A percentile compares a stretch with the other conserved stretches of the same genome.
phyloP scores from a whole-genome alignment of 2,797 vertebrate genomes.

The Oryzias dopingdopingensis region DNA sequence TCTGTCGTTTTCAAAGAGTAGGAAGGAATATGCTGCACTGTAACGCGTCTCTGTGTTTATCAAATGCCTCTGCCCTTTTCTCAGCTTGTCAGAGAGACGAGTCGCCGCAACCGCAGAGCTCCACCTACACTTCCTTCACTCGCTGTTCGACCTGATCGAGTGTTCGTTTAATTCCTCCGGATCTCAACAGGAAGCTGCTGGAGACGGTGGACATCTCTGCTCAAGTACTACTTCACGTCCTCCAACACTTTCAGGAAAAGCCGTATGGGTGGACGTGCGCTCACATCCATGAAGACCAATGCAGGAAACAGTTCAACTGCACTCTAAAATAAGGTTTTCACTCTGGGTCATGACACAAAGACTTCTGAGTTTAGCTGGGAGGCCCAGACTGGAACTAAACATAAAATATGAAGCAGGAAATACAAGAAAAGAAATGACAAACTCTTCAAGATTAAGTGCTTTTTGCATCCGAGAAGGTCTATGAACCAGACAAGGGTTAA shows the following conservation, averaged over 20 bases:
- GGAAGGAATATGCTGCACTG: too few relatives aligned
- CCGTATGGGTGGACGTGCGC: not conserved
- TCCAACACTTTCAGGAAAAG: constrained; percentile 2
- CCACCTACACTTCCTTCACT: not conserved
- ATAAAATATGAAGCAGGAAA: not conserved
- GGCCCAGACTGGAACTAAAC: not conserved
- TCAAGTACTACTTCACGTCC: constrained; percentile 23
- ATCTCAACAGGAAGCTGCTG: constrained; percentile 20
- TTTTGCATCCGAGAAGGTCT: too few relatives aligned
- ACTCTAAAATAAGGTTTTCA: too few relatives aligned
- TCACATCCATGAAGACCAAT: not conserved
- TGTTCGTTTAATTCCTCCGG: not conserved
- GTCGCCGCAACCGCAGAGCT: not conserved
- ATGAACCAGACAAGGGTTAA: too few relatives aligned
- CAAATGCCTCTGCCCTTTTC: not conserved
- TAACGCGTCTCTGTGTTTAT: too few relatives aligned
- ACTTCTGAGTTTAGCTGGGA: too few relatives aligned
- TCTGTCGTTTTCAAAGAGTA: too few relatives aligned
- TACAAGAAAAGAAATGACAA: not conserved
- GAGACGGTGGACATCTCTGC: not conserved
- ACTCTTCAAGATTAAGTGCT: too few relatives aligned
- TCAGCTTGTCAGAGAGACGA: not conserved
- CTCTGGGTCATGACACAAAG: too few relatives aligned
- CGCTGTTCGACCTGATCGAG: constrained; percentile 9
- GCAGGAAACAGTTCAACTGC: constrained; percentile 1